Conservation (phyloP, 2,113 vertebrate genomes). For the Apteryx mantelli region DNA sequence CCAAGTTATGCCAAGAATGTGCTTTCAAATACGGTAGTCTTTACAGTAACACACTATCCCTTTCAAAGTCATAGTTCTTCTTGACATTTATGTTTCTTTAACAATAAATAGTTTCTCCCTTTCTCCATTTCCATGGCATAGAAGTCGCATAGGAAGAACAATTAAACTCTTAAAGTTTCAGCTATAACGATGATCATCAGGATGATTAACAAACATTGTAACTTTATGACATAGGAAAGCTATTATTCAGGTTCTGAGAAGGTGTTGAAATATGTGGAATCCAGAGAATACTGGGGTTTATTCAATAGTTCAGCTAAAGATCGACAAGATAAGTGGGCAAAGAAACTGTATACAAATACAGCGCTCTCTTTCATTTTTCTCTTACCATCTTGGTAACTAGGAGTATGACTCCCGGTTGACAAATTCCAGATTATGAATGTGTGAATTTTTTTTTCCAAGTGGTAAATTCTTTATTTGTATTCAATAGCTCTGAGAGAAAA, state of each 20-base stretch:
- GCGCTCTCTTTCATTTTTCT: background rate
- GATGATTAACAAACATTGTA: background rate
- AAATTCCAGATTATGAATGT: constrained; percentile 25
- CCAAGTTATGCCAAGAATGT: background rate
- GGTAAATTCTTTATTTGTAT: constrained; percentile 26
- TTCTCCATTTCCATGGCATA: background rate
- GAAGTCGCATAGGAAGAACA: background rate
- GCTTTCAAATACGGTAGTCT: background rate
- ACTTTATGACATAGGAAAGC: background rate
- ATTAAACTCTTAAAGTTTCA: background rate
- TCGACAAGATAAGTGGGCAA: background rate
- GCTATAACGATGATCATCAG: background rate
- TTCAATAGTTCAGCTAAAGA: background rate
- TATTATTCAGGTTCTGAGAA: background rate
- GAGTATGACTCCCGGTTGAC: constrained; percentile 24
- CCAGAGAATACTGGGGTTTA: background rate
- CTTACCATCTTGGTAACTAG: background rate
- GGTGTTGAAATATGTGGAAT: background rate
- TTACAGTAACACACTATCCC: background rate
- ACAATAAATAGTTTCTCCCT: background rate
- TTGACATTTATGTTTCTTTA: background rate
- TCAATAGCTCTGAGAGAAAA: constrained; percentile 47
- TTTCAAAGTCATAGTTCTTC: background rate
- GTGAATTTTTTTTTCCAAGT: constrained; percentile 28
- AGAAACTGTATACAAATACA: background rate